Evolutionary conservation across 2,888 invertebrate genomes (phyloP), one percentile per base, ranked within the genome.

Genomic region (Dioctria rufipes): DNA sequence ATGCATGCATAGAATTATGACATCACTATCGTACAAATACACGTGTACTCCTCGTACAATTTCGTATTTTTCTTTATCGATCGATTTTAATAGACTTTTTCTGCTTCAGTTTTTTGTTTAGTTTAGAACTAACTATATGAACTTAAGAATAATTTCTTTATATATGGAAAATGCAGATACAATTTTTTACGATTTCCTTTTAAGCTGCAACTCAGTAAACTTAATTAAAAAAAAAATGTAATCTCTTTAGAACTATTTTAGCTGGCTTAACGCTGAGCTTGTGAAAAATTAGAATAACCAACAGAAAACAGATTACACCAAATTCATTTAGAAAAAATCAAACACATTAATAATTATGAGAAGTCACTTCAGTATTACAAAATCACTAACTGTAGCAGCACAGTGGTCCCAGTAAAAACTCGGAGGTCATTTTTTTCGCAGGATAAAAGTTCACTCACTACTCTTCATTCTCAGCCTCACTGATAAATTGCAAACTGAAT

Each of bases 1-100:
- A 78, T 66, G 66, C 78, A 78, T 78, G 66, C 58, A 78, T 61
- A 80, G 78, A 80, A 66, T 82, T 81, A 82, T 82, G 82, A 82
- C 82, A 82, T 82, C 82, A 82, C 82, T 75, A 81, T 51, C 79
- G 78, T 82, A 82, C 82, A 80, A 82, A 79, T 77, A 82, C 82
- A 82, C 82, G 82, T 82, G 82, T 82, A 81, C 80, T 66, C 54
- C 9, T 81, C 81, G 82, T 82, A 82, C 78, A 78, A 79, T 80
- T 82, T 82, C 81, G 81, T 81, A 82, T 79, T 82, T 82, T 82
- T 81, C 80, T 79, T 51, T 82, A 82, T 82, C 82, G 82, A 82
- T 82, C 82, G 82, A 82, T 82, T 75, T 60, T 80, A 82, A 77
- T 67, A 43, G 40, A 46, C 58, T 67, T 67, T 69, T 58, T 58